Evolutionary conservation across 2,113 vertebrate species (phyloP).

Genomic region (Macrotis lagotis): DNA sequence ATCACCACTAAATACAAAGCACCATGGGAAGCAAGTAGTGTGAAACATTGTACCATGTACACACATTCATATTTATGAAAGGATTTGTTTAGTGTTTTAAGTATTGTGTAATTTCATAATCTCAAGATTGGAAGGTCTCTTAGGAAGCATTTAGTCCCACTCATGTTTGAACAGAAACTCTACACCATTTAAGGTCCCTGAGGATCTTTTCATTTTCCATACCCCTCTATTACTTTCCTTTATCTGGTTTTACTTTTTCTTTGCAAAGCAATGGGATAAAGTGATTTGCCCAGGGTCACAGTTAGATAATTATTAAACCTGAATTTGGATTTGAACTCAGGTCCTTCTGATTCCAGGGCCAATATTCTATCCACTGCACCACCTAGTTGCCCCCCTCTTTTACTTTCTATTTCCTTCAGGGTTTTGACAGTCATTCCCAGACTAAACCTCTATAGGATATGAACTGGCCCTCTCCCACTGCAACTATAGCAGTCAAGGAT

Average conservation of each 20-base stretch:
- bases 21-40: background rate
- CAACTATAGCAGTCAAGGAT: background rate
- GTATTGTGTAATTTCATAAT: background rate
- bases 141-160: background rate
- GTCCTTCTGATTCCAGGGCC: too few species aligned
- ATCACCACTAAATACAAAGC: too few species aligned
- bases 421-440: background rate
- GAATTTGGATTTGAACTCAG: too few species aligned
- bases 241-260: too few species aligned
- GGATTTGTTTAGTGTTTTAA: background rate
- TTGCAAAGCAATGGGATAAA: too few species aligned
- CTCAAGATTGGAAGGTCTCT: background rate
- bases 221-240: background rate
- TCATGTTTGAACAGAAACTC: background rate
- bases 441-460: background rate
- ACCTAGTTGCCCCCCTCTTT: too few species aligned
- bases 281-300: too few species aligned
- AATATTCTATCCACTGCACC: too few species aligned
- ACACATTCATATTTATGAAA: background rate
- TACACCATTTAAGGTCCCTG: background rate
- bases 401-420: background rate
- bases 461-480: background rate
- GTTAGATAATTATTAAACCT: too few species aligned
- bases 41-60: background rate
- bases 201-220: background rate